Evolutionary conservation across 2,113 vertebrate genomes (phyloP).

Genomic region (Ceuthmochares aereus): DNA sequence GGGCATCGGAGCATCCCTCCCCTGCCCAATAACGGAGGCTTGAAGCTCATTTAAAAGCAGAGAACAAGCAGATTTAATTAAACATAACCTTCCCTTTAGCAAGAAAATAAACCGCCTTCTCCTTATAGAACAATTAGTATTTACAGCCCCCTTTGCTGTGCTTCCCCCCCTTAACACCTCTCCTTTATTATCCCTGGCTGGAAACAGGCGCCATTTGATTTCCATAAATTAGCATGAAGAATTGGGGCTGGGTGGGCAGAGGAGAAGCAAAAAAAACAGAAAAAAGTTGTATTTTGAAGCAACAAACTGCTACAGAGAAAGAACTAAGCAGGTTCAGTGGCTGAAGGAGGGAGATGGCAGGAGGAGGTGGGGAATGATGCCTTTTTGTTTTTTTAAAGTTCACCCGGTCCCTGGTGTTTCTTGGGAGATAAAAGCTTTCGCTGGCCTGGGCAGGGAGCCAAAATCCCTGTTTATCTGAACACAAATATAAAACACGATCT

Average conservation of each 20-base stretch:
- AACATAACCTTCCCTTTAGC: conserved; percentile 60
- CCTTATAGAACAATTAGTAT: conserved; percentile 63
- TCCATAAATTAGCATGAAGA: conserved; percentile 50
- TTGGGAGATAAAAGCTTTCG: neutral
- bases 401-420: conserved; percentile 4
- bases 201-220: neutral
- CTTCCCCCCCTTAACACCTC: neutral
- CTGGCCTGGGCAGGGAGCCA: neutral
- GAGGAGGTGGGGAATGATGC: neutral
- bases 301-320: neutral
- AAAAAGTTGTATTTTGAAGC: neutral
- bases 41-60: conserved; percentile 18
- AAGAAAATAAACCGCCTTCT: conserved; percentile 34
- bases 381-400: neutral
- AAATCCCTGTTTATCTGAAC: neutral
- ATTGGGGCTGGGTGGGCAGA: neutral
- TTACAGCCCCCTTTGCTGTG: neutral
- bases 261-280: neutral
- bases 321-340: accelerated
- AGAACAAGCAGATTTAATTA: conserved; percentile 72
- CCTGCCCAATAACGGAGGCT: neutral
- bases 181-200: conserved; percentile 44
- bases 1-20: neutral
- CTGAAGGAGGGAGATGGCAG: neutral
- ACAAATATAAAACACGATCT: neutral